Base-by-base conservation (phyloP, 2,888 invertebrate genomes). In the Taphrorychus bicolor region DNA sequence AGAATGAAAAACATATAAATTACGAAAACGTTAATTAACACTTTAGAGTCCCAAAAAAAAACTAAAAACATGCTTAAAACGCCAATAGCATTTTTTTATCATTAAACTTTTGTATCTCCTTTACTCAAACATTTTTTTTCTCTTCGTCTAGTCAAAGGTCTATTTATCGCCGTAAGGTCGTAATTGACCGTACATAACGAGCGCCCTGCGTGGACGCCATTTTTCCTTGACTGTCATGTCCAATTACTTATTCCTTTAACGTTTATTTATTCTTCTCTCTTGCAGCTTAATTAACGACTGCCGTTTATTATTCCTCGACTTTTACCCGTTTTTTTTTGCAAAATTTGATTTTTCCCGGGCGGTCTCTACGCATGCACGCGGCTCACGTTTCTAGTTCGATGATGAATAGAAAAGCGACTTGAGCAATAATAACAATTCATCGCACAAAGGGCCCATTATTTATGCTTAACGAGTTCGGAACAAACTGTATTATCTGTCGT, bases 401-500 rank as follows among this genome's bases (percentile, higher is more conserved):
- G 56, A 66, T 66, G 56, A 66, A 66, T 66, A 66, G 61, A 61
- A 66, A 58, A 61, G 54, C 19, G 21, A 11, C 21, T 18, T 23
- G 57, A n/a, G 57, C 42, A 57, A 32, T 42, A 60, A 66, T 66
- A 60, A 64, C 60, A 64, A 71, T 70, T 71, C 71, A 53, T 49
- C 61, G 73, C 71, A 74, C 74, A 73, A 70, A 72, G 72, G 69
- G 70, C 70, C 72, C 72, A 73, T 76, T 75, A 75, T 75, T 74
- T 73, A 75, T 75, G 73, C 72, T 62, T 71, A 75, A 76, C 74
- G 74, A 75, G 74, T 75, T 65, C 64, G 72, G 72, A 72, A 75
- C 74, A 59, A 59, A 59, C 16, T 59, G 53, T 65, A 59, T 59
- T 53, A 65, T 59, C 42, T 52, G 58, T 45, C 59, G 59, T 64